A percentile compares a stretch with the other conserved stretches of the same genome.
These are phyloP conservation scores for Tragelaphus oryx DNA, from an alignment of 2,797 vertebrate genomes.

Conservation along the genomic window DNA sequence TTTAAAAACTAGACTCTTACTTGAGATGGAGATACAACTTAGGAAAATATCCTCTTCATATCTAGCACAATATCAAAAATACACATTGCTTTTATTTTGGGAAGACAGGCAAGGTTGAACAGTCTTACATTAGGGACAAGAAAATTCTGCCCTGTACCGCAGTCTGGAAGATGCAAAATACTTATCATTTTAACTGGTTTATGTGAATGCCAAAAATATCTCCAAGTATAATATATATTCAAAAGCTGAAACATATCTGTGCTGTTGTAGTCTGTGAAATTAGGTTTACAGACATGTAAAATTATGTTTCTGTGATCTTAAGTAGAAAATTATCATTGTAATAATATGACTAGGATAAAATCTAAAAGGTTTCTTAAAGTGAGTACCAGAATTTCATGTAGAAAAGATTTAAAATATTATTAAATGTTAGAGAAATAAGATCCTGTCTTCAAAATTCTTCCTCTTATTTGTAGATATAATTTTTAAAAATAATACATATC, in stretches of 20 bases:
- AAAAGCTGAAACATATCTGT: neutral
- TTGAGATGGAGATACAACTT: neutral
- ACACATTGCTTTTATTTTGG: neutral
- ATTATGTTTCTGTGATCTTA: neutral
- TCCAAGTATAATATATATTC: neutral
- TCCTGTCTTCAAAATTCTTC: neutral
- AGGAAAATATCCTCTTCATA: neutral
- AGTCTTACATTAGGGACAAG: neutral
- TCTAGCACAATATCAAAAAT: neutral
- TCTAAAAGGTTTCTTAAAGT: conserved; percentile 6
- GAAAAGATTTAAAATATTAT: neutral
- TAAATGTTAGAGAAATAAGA: neutral
- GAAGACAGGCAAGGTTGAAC: neutral
- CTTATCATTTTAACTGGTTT: neutral
- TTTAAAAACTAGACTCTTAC: neutral
- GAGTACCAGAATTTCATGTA: neutral
- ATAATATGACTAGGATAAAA: neutral
- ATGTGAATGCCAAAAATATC: neutral
- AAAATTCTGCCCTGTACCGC: neutral
- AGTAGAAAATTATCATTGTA: neutral
- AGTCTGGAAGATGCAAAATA: neutral
- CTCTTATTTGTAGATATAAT: neutral
- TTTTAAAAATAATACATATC: neutral
- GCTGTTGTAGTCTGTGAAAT: neutral
- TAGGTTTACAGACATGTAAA: neutral